Evolutionary conservation across 1,140 invertebrate genomes (phyloP), one percentile per base, ranked within the genome.

Genomic region (Belonocnema kinseyi): DNA sequence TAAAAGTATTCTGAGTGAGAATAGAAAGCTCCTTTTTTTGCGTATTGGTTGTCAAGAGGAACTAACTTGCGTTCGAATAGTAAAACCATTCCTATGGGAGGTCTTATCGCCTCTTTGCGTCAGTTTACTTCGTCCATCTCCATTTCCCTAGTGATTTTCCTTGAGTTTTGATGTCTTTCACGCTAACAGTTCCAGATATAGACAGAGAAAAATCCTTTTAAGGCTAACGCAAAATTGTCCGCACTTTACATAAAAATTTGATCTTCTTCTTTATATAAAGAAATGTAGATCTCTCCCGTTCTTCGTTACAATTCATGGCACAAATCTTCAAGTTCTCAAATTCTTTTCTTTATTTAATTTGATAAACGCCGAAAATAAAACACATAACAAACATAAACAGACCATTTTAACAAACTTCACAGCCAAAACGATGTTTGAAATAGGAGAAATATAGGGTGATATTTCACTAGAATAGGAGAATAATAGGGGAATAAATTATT

Each of bases 81-180:
- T 82, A 82, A 84, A 76, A 76, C 80, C 77, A 75, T 80, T 83
- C 80, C 82, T 82, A 74, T 78, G 80, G 83, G 83, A 84, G 61
- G 81, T 78, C 81, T 84, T 84, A 84, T 84, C 83, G 77, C 77
- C 82, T 79, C 81, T 82, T 83, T 81, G 81, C 81, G 77, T 80
- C 73, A 80, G 79, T 81, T 83, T 75, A 33, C 72, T 82, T 78
- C 84, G 78, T 82, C 77, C 84, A 83, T 85, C 80, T 82, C 80
- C 82, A 83, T 82, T 81, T 83, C 78, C 77, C 80, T 71, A 40
- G n/a, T 53, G 76, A 81, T 82, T 80, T 85, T 84, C 83, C 81
- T 77, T 77, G 80, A 83, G 83, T 85, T 84, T 83, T 85, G 83
- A 85, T 85, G 83, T 84, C 85, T 84, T 85, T 66, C 73, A 54